phyloP scores from a whole-genome alignment of 1,140 invertebrate genomes.

The Vollenhovia emeryi region DNA sequence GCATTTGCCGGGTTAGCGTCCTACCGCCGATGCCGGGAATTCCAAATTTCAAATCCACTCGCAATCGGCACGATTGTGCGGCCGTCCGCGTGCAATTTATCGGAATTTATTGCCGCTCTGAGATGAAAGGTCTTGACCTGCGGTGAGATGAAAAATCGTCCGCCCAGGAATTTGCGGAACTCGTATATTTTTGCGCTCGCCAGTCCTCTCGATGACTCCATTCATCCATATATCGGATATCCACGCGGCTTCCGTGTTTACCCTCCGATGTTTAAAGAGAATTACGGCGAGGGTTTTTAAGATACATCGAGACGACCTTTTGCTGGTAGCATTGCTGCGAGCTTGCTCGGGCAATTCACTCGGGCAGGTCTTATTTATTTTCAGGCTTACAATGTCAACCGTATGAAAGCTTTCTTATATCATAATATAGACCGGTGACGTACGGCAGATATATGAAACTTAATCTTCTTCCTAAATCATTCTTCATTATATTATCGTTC shows the following conservation, averaged over 20 bases:
- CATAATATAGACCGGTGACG: not conserved
- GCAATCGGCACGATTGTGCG: not conserved
- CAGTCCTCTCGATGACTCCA: not conserved
- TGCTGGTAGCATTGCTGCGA: not conserved
- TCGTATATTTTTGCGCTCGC: not conserved
- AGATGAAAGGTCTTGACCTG: too few species aligned
- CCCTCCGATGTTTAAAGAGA: not conserved
- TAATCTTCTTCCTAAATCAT: conserved; percentile 5
- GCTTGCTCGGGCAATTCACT: conserved; percentile 10
- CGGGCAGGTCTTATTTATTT: conserved; percentile 12
- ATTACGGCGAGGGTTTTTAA: not conserved
- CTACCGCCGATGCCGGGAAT: not conserved
- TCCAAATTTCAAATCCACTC: conserved; percentile 4
- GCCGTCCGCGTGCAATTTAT: not conserved
- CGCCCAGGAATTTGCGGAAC: not conserved
- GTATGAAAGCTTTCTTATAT: not conserved
- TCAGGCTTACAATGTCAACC: not conserved
- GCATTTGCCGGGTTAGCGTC: not conserved
- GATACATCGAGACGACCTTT: not conserved
- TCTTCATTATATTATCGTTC: not conserved
- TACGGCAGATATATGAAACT: not conserved
- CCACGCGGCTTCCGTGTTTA: not conserved
- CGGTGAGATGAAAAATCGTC: conserved; percentile 7
- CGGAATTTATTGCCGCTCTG: conserved; percentile 27
- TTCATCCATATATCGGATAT: not conserved